Conservation (phyloP, 2,888 invertebrate genomes). For the Drosophila stalkeri region DNA sequence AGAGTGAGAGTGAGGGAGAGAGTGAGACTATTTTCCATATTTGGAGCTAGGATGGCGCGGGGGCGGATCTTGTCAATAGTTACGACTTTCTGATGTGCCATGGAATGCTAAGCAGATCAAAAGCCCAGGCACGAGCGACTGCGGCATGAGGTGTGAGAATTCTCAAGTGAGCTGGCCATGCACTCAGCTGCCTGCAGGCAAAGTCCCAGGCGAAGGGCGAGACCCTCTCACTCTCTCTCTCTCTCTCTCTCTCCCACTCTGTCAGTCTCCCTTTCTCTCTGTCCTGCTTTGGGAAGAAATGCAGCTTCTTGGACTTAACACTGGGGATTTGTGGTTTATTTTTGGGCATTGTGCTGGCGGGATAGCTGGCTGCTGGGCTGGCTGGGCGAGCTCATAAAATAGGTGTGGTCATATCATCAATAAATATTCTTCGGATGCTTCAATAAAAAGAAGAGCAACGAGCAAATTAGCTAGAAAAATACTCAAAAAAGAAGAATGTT, state of each 20-base stretch:
- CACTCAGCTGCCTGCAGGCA: slow-evolving; percentile 46
- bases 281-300: slow-evolving; percentile 8
- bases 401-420: slow-evolving; percentile 77
- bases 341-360: slow-evolving; percentile 49
- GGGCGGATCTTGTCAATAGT: slow-evolving; percentile 72
- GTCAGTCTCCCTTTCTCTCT: background rate
- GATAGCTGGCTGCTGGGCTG: slow-evolving; percentile 1
- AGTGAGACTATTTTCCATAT: background rate
- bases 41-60: background rate
- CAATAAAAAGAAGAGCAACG: slow-evolving; percentile 70
- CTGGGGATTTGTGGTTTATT: slow-evolving; percentile 75
- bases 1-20: background rate
- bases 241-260: background rate
- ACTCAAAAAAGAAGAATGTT: slow-evolving; percentile 51
- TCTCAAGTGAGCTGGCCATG: slow-evolving; percentile 70
- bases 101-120: slow-evolving; percentile 78
- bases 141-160: slow-evolving; percentile 66
- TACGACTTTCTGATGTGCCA: slow-evolving; percentile 78
- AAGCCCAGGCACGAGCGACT: slow-evolving; percentile 49
- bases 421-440: slow-evolving; percentile 67
- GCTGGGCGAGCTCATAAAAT: slow-evolving; percentile 63
- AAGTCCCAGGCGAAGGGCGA: slow-evolving; percentile 12
- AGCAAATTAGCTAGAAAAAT: slow-evolving; percentile 72
- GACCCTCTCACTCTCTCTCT: background rate
- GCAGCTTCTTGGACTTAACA: slow-evolving; percentile 56